Evolutionary conservation across 1,140 invertebrate species (phyloP).

Genomic region (Drosophila ercepeae): DNA sequence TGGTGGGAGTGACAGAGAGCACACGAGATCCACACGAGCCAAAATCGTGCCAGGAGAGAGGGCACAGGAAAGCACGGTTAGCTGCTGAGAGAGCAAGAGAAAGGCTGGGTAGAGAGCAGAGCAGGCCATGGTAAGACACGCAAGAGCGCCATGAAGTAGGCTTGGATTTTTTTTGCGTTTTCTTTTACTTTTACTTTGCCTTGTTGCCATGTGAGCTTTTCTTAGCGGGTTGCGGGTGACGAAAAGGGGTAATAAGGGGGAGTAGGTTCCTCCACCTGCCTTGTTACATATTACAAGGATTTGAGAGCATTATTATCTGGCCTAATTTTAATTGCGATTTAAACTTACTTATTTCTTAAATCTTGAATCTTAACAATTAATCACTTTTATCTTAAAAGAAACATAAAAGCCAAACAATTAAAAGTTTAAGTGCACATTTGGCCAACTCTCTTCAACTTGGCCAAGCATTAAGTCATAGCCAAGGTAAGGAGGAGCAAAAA

Average conservation of each 20-base stretch:
- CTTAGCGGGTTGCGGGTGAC: background rate
- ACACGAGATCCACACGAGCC: constrained; percentile 58
- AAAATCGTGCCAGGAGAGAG: constrained; percentile 26
- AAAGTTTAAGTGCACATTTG: constrained; percentile 12
- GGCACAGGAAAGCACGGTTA: background rate
- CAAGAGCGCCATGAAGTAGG: constrained; percentile 68
- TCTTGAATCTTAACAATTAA: background rate
- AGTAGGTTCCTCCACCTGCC: too few relatives aligned
- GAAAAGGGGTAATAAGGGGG: background rate
- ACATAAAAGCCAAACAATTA: constrained; percentile 7
- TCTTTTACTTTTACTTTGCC: constrained; percentile 13
- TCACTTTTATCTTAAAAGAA: background rate
- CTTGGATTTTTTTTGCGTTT: constrained; percentile 27
- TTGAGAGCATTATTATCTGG: background rate
- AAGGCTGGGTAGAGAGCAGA: background rate
- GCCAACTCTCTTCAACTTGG: constrained; percentile 19
- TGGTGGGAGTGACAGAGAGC: constrained; percentile 12
- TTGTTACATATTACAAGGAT: background rate
- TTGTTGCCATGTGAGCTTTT: constrained; percentile 56
- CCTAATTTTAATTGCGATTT: background rate
- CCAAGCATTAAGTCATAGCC: constrained; percentile 25
- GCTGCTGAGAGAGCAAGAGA: constrained; percentile 1
- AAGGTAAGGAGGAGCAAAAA: constrained; percentile 13
- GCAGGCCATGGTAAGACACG: constrained; percentile 8
- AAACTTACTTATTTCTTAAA: too few relatives aligned